Base-by-base conservation (phyloP, 2,797 vertebrate species). In the Gadopsis bispinosus region DNA sequence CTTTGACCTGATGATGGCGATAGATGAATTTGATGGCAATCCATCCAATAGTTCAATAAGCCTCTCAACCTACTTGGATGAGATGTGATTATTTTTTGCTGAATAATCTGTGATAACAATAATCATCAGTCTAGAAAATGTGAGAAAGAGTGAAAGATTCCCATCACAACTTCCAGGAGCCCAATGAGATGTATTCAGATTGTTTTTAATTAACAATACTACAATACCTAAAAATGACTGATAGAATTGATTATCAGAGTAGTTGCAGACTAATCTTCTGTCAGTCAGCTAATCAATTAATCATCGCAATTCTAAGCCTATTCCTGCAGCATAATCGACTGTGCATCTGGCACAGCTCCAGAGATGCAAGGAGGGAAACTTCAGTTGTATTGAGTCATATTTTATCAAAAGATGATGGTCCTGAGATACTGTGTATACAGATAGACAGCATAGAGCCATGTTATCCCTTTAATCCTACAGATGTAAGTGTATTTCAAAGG, bases 401-500 rank as follows among this genome's bases (percentile, higher is more conserved):
- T 77, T 72, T 58, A 31, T 85, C 37, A 16, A 6, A 22, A 76
- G 75, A 73, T 72, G 60, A 59, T 66, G 56, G 41, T 58, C 77
- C 29, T 35, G 35, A 59, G 68, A 45, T 3, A 10, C 61, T 35
- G 66, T 12, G 1, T 5, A 17, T 45, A 41, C 19, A 4, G 81
- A 81, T 51, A 73, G 61, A 69, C 75, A 65, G 69, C 61, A 75
- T 73, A 74, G 81, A 71, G 66, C 48, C 72, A 56, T 59, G 64
- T 89, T 84, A 80, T 79, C 79, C 65, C 33, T 69, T 69, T 80
- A 81, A 77, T 75, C 79, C 68, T 53, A 26, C 68, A 76, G 64
- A 75, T 87, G 67, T 82, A 72, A 82, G 73, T 20, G 75, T 79
- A 75, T 67, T 79, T 48, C 69, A 33, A 77, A 45, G 58, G 58